Conservation (phyloP, 2,888 invertebrate species). For the Hyalella azteca region DNA sequence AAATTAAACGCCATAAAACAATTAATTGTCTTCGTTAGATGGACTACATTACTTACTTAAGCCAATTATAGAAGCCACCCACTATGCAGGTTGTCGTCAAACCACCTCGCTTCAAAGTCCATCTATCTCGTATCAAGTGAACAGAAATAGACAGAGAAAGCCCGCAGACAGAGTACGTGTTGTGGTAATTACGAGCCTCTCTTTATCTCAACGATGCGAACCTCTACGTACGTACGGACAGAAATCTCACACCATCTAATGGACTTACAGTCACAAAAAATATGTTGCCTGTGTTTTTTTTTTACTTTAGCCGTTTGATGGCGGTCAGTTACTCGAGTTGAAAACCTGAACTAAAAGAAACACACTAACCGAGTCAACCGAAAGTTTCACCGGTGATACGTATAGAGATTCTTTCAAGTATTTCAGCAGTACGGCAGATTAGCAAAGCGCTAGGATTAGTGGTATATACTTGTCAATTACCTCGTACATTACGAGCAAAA, state of each 20-base stretch:
- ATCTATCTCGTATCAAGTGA: too few relatives aligned
- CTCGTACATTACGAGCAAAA: too few relatives aligned
- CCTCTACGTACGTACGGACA: too few relatives aligned
- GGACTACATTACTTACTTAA: not conserved
- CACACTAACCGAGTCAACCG: too few relatives aligned
- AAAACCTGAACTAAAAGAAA: not conserved
- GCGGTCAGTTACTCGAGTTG: not conserved
- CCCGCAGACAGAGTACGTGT: not conserved
- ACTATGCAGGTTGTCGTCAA: too few relatives aligned
- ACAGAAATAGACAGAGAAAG: not conserved
- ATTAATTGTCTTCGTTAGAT: not conserved
- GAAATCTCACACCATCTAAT: slow-evolving; percentile 27
- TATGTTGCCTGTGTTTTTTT: not conserved
- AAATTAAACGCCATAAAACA: too few relatives aligned
- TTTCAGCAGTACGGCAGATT: too few relatives aligned
- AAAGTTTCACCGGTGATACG: too few relatives aligned
- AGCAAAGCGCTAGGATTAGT: too few relatives aligned
- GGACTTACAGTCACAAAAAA: not conserved
- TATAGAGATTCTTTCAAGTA: too few relatives aligned
- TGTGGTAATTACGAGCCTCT: slow-evolving; percentile 2
- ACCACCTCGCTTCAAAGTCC: too few relatives aligned
- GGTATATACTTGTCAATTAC: too few relatives aligned
- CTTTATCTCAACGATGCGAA: slow-evolving; percentile 15
- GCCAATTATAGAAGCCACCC: not conserved
- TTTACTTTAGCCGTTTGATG: not conserved